Evolutionary conservation across 37 sponge, comb jelly and placozoan species (phyloP).

Genomic region (Petrosia ficiformis): DNA sequence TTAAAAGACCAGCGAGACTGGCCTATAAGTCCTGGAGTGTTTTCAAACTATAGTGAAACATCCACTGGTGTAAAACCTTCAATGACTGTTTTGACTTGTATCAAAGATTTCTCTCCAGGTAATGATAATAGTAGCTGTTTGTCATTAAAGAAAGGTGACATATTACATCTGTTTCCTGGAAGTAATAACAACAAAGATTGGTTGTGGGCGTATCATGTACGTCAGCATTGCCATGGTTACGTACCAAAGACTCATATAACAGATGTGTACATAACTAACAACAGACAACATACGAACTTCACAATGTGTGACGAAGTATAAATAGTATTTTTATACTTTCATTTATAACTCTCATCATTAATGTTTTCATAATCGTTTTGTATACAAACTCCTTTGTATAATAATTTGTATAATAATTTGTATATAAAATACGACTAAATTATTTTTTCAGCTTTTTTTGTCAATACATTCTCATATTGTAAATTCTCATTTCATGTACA

Average conservation of each 20-base stretch:
- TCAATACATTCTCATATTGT: no score
- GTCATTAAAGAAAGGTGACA: conserved; percentile 30
- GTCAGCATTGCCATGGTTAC: conserved; percentile 28
- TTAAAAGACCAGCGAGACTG: no score
- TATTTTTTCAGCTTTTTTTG: no score
- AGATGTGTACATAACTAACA: conserved; percentile 18
- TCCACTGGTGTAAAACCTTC: background rate
- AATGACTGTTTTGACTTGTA: conserved; percentile 12
- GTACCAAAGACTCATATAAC: conserved; percentile 35
- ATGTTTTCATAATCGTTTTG: background rate
- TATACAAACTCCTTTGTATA: no score
- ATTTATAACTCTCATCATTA: background rate
- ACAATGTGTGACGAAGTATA: no score
- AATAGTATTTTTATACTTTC: background rate
- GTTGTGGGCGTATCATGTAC: conserved; percentile 62
- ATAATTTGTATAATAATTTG: no score
- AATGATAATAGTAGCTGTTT: conserved; percentile 13
- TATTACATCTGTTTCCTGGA: conserved; percentile 24
- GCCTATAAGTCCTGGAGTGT: background rate
- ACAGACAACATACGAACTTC: no score
- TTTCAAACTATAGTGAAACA: background rate
- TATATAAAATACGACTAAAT: no score
- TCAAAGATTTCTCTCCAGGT: conserved; percentile 29
- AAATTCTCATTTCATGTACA: no score
- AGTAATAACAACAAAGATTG: conserved; percentile 47